Base-by-base conservation (phyloP, 2,888 invertebrate genomes). In the Drosophila robusta region DNA sequence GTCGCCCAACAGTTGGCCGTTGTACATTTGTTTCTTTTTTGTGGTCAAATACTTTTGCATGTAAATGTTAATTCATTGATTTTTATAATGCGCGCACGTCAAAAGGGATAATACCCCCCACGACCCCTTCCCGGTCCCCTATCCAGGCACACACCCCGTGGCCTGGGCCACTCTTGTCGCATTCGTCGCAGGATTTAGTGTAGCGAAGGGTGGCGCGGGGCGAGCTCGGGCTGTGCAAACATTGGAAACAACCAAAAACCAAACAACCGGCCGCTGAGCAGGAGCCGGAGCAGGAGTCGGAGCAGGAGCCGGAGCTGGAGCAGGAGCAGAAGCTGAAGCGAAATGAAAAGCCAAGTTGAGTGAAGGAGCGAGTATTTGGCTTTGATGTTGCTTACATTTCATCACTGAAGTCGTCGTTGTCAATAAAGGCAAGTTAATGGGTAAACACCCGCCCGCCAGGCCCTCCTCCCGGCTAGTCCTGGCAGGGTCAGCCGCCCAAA, bases 11-110 rank as follows among this genome's bases (percentile, higher is more conserved):
- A 63, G 63, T 63, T 63, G 61, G 49, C 63, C 69, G 87, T 81
- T 87, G 84, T 81, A 84, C 84, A 85, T 85, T 85, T 87, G 82
- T 85, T 87, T 81, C 84, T 84, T 85, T 85, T 85, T 85, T 85
- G 84, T 85, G 84, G 84, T 85, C 87, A 84, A 87, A 85, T 85
- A 84, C 87, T 85, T 87, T 70, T 75, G 72, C 78, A 82, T 85
- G 87, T 80, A 82, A 87, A 83, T 84, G 84, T 84, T 84, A 87
- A 87, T 85, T 87, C 84, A 85, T 85, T 85, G 87, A 85, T 85
- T 87, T 85, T 84, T 84, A 84, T 84, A 81, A 84, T 84, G 85
- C 77, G 79, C 75, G 63, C 76, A 74, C 78, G 69, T 80, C 75
- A 75, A 80, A 80, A 68, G 73, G 84, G 81, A 84, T 84, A 71